Percentiles rank a stretch among this genome's conserved stretches.
phyloP scores from a whole-genome alignment of 37 sponge, comb jelly and placozoan genomes.

The Hexactinellida sp. region DNA sequence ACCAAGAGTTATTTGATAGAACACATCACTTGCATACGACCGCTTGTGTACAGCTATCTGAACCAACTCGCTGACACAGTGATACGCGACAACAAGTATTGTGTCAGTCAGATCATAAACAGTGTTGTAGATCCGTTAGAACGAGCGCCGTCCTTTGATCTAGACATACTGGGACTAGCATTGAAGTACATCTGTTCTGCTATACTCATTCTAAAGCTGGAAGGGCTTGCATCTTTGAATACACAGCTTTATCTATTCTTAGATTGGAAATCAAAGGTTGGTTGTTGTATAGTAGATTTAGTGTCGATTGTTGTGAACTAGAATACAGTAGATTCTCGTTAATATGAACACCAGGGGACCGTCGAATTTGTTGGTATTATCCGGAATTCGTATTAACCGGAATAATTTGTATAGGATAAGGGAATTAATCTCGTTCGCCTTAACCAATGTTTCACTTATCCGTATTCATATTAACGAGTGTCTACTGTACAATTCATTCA shows the following conservation, averaged over 20 bases:
- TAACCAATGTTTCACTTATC: too few species aligned
- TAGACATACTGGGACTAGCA: neutral
- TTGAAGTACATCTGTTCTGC: neutral
- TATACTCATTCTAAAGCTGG: neutral
- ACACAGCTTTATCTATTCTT: neutral
- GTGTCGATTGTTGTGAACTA: too few species aligned
- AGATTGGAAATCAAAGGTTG: slow-evolving; percentile 1
- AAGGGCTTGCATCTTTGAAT: neutral
- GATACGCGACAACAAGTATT: neutral
- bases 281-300: too few species aligned
- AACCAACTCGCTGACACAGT: neutral
- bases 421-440: too few species aligned
- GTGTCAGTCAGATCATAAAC: neutral
- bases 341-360: neutral
- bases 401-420: too few species aligned
- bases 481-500: too few species aligned
- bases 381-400: too few species aligned
- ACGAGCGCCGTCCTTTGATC: neutral
- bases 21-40: neutral
- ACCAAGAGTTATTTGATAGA: neutral
- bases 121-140: neutral
- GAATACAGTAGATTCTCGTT: neutral
- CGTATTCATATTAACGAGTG: too few species aligned
- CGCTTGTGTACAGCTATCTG: neutral
- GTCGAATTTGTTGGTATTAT: too few species aligned